These are phyloP conservation scores for Sorex maritimensis DNA, from an alignment of 2,797 vertebrate genomes.

Conservation along the genomic window DNA sequence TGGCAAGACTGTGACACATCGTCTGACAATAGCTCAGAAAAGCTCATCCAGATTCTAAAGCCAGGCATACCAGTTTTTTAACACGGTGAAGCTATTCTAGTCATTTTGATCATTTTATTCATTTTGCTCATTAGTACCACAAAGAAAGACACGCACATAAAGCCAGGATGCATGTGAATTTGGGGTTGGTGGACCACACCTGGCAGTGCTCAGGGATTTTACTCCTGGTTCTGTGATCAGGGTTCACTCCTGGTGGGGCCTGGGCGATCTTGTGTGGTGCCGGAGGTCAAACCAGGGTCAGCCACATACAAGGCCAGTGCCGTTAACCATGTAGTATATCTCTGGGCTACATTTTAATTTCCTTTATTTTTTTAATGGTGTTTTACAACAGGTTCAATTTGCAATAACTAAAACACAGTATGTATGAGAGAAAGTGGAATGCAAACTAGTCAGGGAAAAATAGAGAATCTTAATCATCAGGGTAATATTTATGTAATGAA, in stretches of 20 bases:
- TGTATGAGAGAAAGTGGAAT: background rate
- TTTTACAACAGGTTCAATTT: conserved; percentile 75
- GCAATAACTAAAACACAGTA: conserved; percentile 23
- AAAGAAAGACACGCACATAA: conserved; percentile 27
- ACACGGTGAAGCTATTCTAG: conserved; percentile 38
- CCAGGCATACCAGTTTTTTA: conserved; percentile 42
- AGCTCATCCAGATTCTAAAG: conserved; percentile 68
- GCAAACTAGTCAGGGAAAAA: conserved; percentile 24
- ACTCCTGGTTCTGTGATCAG: no score
- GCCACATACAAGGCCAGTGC: no score
- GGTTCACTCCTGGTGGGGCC: no score
- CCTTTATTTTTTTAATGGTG: conserved; percentile 69
- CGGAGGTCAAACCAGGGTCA: no score
- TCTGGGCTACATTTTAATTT: conserved; percentile 25
- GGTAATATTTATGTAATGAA: conserved; percentile 77
- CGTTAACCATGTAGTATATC: no score
- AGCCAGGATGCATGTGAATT: background rate
- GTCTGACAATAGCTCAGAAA: conserved; percentile 55
- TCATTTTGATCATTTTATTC: background rate
- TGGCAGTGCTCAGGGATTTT: no score
- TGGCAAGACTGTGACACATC: conserved; percentile 54
- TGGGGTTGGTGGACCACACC: no score
- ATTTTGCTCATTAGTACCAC: background rate
- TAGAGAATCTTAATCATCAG: background rate
- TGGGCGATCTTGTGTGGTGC: no score